Evolutionary conservation across 2,113 vertebrate species (phyloP).

Genomic region (Prunella himalayana): DNA sequence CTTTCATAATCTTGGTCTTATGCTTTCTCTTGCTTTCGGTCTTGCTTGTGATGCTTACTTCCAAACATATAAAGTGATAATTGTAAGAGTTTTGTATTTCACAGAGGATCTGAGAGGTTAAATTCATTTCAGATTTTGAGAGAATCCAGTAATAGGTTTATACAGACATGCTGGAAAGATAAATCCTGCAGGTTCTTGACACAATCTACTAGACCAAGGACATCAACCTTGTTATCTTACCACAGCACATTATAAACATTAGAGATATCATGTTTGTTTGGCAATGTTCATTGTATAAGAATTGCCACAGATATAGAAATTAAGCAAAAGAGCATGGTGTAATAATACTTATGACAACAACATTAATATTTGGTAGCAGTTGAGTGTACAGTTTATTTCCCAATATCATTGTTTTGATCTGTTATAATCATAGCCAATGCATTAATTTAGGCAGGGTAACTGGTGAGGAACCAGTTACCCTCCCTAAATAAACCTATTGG

Average conservation of each 20-base stretch:
- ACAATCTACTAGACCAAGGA: neutral
- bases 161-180: neutral
- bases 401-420: neutral
- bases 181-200: neutral
- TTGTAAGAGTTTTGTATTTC: neutral
- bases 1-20: neutral
- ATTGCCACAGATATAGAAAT: neutral
- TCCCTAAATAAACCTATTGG: neutral
- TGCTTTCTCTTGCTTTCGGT: neutral
- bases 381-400: neutral
- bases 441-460: neutral
- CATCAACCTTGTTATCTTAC: neutral
- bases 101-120: neutral
- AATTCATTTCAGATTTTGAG: neutral
- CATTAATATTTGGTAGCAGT: neutral
- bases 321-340: neutral
- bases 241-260: neutral
- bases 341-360: neutral
- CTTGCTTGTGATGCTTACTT: neutral
- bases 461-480: neutral
- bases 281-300: neutral
- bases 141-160: neutral
- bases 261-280: neutral
- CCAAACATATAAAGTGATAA: neutral
- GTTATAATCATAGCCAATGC: neutral